These are phyloP conservation scores for Apomyelois bistriatella DNA, from an alignment of 2,888 invertebrate species.

Conservation along the genomic window DNA sequence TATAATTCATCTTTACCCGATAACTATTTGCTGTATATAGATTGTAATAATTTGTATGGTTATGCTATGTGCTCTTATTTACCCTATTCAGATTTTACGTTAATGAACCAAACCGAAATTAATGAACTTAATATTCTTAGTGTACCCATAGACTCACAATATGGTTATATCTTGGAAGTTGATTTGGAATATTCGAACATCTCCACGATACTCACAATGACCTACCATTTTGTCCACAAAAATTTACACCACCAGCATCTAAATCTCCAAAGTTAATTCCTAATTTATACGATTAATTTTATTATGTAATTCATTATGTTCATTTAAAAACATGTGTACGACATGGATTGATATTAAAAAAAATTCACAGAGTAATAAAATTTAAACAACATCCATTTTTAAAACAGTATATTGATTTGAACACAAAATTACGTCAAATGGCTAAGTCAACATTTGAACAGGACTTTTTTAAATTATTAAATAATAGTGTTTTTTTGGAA, in stretches of 20 bases:
- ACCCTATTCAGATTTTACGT: constrained; percentile 25
- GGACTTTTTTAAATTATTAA: constrained; percentile 7
- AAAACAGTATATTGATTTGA: constrained; percentile 10
- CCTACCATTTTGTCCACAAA: constrained; percentile 16
- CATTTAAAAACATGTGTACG: constrained; percentile 14
- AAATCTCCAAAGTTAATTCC: constrained; percentile 14
- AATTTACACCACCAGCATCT: neutral
- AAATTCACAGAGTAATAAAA: constrained; percentile 15
- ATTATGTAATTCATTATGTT: constrained; percentile 16
- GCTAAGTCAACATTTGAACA: neutral
- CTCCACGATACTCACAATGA: constrained; percentile 18
- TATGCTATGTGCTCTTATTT: constrained; percentile 32
- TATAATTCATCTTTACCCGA: constrained; percentile 12
- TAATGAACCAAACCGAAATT: no score
- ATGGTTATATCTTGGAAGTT: constrained; percentile 18
- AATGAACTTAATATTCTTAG: no score
- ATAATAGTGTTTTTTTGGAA: no score
- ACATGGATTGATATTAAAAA: constrained; percentile 13
- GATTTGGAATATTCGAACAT: constrained; percentile 17
- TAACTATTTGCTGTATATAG: constrained; percentile 29
- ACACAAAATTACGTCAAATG: constrained; percentile 7
- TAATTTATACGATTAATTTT: constrained; percentile 14
- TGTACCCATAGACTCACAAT: neutral
- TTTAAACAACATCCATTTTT: neutral
- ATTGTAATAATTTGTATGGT: constrained; percentile 37